phyloP scores from a whole-genome alignment of 2,797 vertebrate species.

The Cirrhinus mrigala region DNA sequence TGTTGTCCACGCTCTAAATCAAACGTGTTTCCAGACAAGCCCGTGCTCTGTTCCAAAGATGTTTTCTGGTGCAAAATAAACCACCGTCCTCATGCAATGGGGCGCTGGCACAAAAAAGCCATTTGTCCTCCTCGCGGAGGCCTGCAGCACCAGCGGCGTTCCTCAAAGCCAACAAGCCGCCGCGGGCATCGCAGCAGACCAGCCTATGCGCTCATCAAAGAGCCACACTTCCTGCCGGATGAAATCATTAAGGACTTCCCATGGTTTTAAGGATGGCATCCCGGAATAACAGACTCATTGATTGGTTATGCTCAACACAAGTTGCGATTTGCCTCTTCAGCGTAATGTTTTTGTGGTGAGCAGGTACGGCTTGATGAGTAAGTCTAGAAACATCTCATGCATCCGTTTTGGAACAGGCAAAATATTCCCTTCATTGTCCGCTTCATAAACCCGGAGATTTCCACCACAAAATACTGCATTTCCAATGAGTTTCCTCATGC shows the following conservation, averaged over 20 bases:
- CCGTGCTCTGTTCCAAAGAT: conserved; percentile 55
- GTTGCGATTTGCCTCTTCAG: conserved; percentile 10
- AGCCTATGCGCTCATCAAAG: conserved; percentile 52
- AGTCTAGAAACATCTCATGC: conserved; percentile 11
- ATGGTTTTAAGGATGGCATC: conserved; percentile 41
- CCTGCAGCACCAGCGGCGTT: conserved; percentile 40
- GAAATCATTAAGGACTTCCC: conserved; percentile 35
- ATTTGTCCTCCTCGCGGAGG: conserved; percentile 51
- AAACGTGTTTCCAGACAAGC: conserved; percentile 55
- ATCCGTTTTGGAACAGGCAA: not conserved
- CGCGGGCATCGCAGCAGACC: conserved; percentile 47
- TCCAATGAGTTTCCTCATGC: conserved; percentile 18
- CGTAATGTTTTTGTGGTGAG: conserved; percentile 15
- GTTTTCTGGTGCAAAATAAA: conserved; percentile 43
- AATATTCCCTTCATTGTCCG: conserved; percentile 42
- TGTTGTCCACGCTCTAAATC: conserved; percentile 22
- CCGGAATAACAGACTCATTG: conserved; percentile 29
- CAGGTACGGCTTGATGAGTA: conserved; percentile 24
- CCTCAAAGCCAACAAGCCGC: conserved; percentile 56
- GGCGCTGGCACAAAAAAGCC: conserved; percentile 57
- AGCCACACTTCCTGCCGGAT: conserved; percentile 50
- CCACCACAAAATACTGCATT: conserved; percentile 27
- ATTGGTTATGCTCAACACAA: conserved; percentile 1
- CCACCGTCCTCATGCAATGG: conserved; percentile 41
- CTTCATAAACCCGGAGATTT: conserved; percentile 46